Evolutionary conservation across 2,113 vertebrate species (phyloP), one percentile per base, ranked within the genome.

Genomic region (Microtus pennsylvanicus): DNA sequence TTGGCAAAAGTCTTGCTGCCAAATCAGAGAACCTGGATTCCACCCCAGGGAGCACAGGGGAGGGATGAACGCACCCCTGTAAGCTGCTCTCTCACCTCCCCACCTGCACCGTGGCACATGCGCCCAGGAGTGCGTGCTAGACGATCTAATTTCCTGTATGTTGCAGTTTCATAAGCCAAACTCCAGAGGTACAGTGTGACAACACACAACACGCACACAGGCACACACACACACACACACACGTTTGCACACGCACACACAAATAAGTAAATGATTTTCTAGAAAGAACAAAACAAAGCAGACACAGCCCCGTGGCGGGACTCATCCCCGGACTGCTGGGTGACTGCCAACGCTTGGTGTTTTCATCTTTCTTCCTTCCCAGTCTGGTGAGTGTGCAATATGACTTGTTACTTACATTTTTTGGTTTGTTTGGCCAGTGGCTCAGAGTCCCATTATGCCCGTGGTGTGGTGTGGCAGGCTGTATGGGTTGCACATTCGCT

Each of bases 381-480:
- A 35, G 4, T 24, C 7, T 22, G 11, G 77, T 58, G 28, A 58
- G 14, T 14, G 11, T 67, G 38, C 42, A 89, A 70, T 0, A 17
- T 13, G 13, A 30, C 82, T 45, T 33, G 61, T 22, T 26, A 7
- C 8, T 47, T 26, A 61, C 21, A 26, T 77, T 21, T 33, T 78
- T 30, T 26, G 61, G 70, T 81, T 87, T 19, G 50, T 42, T 50
- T 74, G n/a, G 47, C 61, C 35, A 10, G 26, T 28, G 28, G 28
- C 0, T 5, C 13, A 30, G 75, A 61, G n/a, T 45, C 17, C 1
- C 16, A 22, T 10, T 45, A 16, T 30, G 16, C 70, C 77, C 58
- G 3, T 13, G 3, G 28, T 10, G 0, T 0, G 1, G 35, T 10
- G 0, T 0, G 1, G 35, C 1, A 19, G 10, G 77, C 77, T 47